phyloP scores from a whole-genome alignment of 2,113 vertebrate species.

The Willisornis vidua region DNA sequence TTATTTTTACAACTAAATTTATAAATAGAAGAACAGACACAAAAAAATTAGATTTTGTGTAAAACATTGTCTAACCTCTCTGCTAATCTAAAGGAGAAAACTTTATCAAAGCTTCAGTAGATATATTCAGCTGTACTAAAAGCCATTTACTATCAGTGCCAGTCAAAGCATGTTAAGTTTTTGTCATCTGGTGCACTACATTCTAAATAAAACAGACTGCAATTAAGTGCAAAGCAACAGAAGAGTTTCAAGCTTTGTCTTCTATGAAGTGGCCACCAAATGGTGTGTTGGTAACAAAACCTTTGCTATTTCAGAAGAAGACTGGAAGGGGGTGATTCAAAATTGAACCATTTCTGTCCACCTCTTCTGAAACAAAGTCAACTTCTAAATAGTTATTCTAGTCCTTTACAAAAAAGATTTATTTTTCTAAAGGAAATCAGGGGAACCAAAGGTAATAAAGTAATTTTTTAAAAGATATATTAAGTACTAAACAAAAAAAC shows the following conservation, averaged over 20 bases:
- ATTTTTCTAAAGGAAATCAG: not conserved
- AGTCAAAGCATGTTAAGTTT: not conserved
- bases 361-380: not conserved
- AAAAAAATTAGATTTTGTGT: not conserved
- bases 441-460: not conserved
- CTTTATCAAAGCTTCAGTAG: not conserved
- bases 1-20: not conserved
- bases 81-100: not conserved
- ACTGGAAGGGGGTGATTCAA: not conserved
- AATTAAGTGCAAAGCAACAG: not conserved
- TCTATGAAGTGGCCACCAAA: not conserved
- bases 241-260: not conserved
- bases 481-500: not conserved
- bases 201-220: not conserved
- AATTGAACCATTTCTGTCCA: not conserved
- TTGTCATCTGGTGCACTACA: not conserved
- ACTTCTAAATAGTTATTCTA: not conserved
- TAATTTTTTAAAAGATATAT: not conserved
- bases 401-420: not conserved
- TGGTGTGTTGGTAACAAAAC: not conserved
- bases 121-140: not conserved
- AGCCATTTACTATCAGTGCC: not conserved
- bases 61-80: not conserved
- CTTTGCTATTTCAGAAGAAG: not conserved
- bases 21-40: not conserved